Base-by-base conservation (phyloP, 1,140 invertebrate genomes). In the Tyrophagus putrescentiae region DNA sequence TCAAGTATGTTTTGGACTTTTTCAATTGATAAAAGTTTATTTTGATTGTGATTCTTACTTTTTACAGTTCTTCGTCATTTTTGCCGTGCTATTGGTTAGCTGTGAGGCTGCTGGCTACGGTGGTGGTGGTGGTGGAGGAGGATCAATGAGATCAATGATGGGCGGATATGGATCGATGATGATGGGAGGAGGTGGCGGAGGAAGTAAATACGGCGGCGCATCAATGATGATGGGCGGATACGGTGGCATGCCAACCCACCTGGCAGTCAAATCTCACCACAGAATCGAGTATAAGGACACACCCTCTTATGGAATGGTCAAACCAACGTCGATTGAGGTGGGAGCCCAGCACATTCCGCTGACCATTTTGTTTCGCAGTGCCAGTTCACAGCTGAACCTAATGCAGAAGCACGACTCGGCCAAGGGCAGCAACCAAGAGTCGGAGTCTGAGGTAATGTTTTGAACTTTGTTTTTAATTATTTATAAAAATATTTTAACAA, bases 341-440 rank as follows among this genome's bases (percentile, higher is more conserved):
- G 59, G 34, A 25, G 59, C 59, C 32, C 1, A 1, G 3, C 18
- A 23, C 23, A 60, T 60, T 23, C 59, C 59, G 18, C 28, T 60
- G 23, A 60, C 53, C 25, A 57, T 60, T 7, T 5, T 60, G 16
- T 60, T 60, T 56, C 59, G 59, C 7, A 57, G 44, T 13, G 60
- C 60, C 16, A 18, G 13, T 7, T 59, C 52, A 34, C 13, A 11
- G 18, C 34, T 60, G 59, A 60, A 60, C 27, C 44, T 60, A 11
- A 16, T 31, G 32, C 59, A 60, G 28, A 1, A 53, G 21, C 59
- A 60, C 25, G 16, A 58, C 31, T 11, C 16, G 18, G 57, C 57
- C 16, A 13, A 13, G 11, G 57, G 57, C 31, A 45, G 34, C 6
- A 5, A 18, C 3, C 57, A 58, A 31, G 57, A 58, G 25, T 58